A percentile compares a stretch with the other conserved stretches of the same genome.
Evolutionary conservation across 2,113 vertebrate genomes (phyloP).

Genomic region (Tapirus terrestris): DNA sequence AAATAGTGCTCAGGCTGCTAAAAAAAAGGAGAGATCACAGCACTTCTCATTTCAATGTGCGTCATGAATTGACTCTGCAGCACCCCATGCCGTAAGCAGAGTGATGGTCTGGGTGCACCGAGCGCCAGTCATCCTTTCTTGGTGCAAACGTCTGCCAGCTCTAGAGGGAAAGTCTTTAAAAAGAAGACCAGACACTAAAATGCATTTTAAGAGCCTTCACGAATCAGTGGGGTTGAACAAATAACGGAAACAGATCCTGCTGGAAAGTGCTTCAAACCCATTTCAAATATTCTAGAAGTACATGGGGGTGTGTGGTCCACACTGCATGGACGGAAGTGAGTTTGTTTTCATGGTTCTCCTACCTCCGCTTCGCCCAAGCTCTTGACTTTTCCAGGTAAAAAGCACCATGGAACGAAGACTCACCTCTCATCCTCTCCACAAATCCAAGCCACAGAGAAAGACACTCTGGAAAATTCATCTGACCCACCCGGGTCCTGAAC

Average conservation of each 20-base stretch:
- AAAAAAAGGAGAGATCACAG: background rate
- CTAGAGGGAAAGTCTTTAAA: background rate
- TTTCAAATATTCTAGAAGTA: background rate
- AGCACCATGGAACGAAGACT: background rate
- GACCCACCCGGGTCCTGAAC: background rate
- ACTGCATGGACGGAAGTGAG: accelerated
- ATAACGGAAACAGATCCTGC: background rate
- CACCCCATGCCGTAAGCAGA: background rate
- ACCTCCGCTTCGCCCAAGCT: accelerated
- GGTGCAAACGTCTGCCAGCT: accelerated
- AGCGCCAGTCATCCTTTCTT: background rate
- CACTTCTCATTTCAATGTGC: background rate
- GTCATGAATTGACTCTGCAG: accelerated
- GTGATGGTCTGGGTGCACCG: accelerated
- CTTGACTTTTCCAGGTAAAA: background rate
- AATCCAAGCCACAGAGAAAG: background rate
- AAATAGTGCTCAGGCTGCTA: conserved; percentile 20
- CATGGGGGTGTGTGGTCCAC: accelerated
- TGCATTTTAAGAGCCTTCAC: background rate
- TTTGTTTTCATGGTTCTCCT: background rate
- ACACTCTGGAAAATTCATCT: background rate
- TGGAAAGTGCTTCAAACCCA: background rate
- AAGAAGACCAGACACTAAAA: background rate
- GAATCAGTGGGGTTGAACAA: background rate
- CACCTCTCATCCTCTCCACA: background rate